Percentiles rank a stretch among this genome's conserved stretches.
phyloP scores from a whole-genome alignment of 2,113 vertebrate genomes.

The Turdus rufiventris region DNA sequence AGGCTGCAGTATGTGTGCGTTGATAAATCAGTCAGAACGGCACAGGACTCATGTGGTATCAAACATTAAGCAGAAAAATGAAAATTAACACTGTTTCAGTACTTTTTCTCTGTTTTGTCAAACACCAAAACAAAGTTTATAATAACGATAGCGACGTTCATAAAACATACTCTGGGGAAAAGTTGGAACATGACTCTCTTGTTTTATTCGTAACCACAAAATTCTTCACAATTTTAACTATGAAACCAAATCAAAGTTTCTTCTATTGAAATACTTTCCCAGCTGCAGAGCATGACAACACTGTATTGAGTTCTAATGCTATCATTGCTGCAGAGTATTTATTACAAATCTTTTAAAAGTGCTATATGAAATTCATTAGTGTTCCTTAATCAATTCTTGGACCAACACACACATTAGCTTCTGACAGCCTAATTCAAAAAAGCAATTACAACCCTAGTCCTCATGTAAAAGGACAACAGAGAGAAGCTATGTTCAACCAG shows the following conservation, averaged over 20 bases:
- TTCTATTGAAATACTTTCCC: not conserved
- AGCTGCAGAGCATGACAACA: not conserved
- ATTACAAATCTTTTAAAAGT: conserved; percentile 66
- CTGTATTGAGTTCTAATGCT: not conserved
- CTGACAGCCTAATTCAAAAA: conserved; percentile 70
- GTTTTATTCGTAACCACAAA: not conserved
- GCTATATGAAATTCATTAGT: conserved; percentile 71
- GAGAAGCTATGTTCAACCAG: conserved; percentile 64
- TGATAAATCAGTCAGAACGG: not conserved
- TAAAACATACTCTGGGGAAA: not conserved
- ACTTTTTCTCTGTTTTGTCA: not conserved
- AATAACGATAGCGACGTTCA: not conserved
- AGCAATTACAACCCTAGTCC: conserved; percentile 66
- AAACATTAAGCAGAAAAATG: not conserved
- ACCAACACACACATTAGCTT: conserved; percentile 64
- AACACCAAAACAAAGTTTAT: not conserved
- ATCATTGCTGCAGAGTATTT: conserved; percentile 35
- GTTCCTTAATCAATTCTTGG: conserved; percentile 70
- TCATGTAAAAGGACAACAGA: conserved; percentile 66
- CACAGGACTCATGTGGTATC: not conserved
- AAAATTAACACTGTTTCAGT: not conserved
- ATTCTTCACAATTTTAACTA: not conserved
- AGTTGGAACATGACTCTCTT: not conserved
- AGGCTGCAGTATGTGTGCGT: fast-evolving
- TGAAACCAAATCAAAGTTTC: not conserved